phyloP scores from a whole-genome alignment of 2,888 invertebrate species.

The Thecophora atra region DNA sequence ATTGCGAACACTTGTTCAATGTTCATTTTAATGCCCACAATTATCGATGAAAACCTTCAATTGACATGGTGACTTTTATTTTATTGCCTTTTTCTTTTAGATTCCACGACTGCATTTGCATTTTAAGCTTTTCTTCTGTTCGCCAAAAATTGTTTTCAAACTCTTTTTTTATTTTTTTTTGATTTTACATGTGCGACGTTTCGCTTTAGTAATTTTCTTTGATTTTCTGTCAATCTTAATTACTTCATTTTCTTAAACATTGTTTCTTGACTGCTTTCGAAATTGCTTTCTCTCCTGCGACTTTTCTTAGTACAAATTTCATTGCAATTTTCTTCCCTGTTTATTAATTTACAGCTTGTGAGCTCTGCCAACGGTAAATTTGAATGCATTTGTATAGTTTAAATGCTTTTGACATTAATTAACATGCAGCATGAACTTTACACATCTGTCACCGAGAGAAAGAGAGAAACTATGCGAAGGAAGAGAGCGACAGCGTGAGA shows the following conservation, averaged over 20 bases:
- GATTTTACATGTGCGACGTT: background rate
- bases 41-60: no score
- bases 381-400: background rate
- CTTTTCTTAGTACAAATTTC: background rate
- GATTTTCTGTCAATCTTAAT: no score
- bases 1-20: no score
- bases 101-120: no score
- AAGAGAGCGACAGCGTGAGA: no score
- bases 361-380: background rate
- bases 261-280: background rate
- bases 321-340: background rate
- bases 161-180: background rate
- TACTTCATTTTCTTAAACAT: no score
- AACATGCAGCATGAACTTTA: constrained; percentile 8
- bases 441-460: constrained; percentile 17
- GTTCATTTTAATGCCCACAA: no score
- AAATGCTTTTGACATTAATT: constrained; percentile 20
- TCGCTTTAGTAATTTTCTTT: no score
- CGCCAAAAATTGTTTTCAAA: background rate
- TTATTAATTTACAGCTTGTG: constrained; percentile 1
- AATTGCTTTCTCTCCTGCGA: background rate
- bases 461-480: background rate
- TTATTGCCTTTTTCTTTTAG: background rate
- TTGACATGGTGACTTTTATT: background rate
- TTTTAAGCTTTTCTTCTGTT: background rate